phyloP scores from a whole-genome alignment of 2,113 vertebrate genomes.

The Psittacula cyanocephala region DNA sequence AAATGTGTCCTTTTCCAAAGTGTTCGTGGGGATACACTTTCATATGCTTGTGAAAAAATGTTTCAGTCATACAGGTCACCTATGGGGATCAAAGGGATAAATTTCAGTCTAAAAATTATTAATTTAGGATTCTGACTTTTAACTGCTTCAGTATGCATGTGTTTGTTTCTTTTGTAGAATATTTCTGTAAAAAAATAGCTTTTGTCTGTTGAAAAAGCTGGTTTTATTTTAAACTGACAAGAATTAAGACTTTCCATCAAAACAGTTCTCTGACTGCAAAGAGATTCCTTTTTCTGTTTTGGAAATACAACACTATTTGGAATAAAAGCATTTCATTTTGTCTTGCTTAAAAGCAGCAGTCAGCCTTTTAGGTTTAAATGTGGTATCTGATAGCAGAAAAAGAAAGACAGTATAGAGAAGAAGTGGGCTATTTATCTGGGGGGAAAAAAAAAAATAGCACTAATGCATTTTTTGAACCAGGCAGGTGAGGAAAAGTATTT shows the following conservation, averaged over 20 bases:
- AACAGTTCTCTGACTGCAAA: not conserved
- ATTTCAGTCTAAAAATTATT: not conserved
- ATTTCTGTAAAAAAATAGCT: not conserved
- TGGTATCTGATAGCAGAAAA: not conserved
- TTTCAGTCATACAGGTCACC: not conserved
- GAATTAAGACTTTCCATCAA: not conserved
- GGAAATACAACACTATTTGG: not conserved
- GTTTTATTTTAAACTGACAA: not conserved
- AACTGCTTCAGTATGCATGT: not conserved
- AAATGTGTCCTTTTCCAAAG: not conserved
- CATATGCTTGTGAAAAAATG: not conserved
- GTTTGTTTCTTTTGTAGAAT: not conserved
- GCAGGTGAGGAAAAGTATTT: not conserved
- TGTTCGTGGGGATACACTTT: not conserved
- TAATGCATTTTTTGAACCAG: not conserved
- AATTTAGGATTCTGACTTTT: not conserved
- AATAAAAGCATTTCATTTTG: not conserved
- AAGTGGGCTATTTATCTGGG: not conserved
- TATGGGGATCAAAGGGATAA: not conserved
- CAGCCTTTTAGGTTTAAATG: not conserved
- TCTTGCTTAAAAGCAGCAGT: not conserved
- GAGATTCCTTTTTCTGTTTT: not conserved
- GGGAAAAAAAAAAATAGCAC: not conserved
- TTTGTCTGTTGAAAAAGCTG: not conserved
- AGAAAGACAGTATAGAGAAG: not conserved